Evolutionary conservation across 2,888 invertebrate species (phyloP).

Genomic region (Stomorhina lunata): DNA sequence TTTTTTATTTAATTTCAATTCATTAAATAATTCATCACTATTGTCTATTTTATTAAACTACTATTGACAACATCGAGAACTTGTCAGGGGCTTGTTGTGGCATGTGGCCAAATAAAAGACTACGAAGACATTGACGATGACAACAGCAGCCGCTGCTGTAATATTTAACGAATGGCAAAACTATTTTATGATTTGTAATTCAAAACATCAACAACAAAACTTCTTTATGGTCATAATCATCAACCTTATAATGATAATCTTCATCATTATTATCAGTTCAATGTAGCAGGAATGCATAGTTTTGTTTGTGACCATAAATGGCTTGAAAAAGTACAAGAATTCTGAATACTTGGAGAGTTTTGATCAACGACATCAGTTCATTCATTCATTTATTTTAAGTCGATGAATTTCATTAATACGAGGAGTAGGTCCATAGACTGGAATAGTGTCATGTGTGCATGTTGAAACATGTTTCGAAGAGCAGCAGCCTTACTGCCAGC

Average conservation of each 20-base stretch:
- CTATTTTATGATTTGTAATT: slow-evolving; percentile 62
- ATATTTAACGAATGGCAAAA: slow-evolving; percentile 4
- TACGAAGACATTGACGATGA: slow-evolving; percentile 46
- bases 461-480: slow-evolving; percentile 45
- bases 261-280: slow-evolving; percentile 2
- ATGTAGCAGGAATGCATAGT: neutral
- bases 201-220: slow-evolving; percentile 55
- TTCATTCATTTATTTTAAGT: slow-evolving; percentile 49
- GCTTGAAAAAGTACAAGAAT: slow-evolving; percentile 49
- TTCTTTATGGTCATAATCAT: neutral
- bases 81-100: slow-evolving; percentile 63
- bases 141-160: neutral
- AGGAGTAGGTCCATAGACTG: neutral
- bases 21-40: slow-evolving; percentile 66
- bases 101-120: slow-evolving; percentile 56
- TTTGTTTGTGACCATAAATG: slow-evolving; percentile 63
- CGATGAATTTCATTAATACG: slow-evolving; percentile 63
- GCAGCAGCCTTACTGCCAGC: slow-evolving; percentile 12
- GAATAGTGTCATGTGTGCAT: slow-evolving; percentile 64
- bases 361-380: slow-evolving; percentile 33
- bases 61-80: slow-evolving; percentile 66
- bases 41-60: slow-evolving; percentile 64
- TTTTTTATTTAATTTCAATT: slow-evolving; percentile 29
- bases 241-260: slow-evolving; percentile 7
- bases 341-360: slow-evolving; percentile 24